Evolutionary conservation across 2,888 invertebrate genomes (phyloP).

Genomic region (Dasypogon diadema): DNA sequence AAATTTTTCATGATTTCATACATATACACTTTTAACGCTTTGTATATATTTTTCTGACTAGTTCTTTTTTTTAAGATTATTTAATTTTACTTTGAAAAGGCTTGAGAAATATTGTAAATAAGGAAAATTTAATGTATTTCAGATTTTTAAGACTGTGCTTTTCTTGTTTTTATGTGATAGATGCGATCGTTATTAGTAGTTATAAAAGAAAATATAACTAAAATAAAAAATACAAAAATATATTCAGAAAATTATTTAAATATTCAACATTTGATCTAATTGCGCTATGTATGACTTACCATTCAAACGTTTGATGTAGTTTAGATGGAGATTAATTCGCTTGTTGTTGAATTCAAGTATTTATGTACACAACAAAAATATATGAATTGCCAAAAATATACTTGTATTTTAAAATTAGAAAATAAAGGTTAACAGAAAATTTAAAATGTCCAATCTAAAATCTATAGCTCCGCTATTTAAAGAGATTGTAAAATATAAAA

Average conservation of each 20-base stretch:
- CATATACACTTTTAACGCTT: neutral
- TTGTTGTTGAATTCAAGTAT: too few relatives aligned
- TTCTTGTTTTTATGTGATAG: conserved; percentile 19
- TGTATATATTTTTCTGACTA: neutral
- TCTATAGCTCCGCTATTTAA: too few relatives aligned
- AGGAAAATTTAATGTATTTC: neutral
- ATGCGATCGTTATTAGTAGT: neutral
- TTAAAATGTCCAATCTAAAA: too few relatives aligned
- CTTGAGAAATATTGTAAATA: neutral
- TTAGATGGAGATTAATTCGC: neutral
- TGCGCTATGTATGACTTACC: neutral
- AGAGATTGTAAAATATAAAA: too few relatives aligned
- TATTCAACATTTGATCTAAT: neutral
- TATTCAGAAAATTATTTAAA: neutral
- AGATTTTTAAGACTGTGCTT: conserved; percentile 11
- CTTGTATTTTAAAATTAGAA: too few relatives aligned
- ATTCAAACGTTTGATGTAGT: neutral
- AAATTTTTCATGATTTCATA: neutral
- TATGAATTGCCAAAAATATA: too few relatives aligned
- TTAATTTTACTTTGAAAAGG: neutral
- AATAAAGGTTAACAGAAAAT: too few relatives aligned
- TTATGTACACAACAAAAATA: too few relatives aligned
- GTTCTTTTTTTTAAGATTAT: neutral
- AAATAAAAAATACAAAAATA: too few relatives aligned
- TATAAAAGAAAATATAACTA: too few relatives aligned